These are phyloP conservation scores for Xenopus laevis DNA, from an alignment of 2,113 vertebrate genomes.

Conservation along the genomic window DNA sequence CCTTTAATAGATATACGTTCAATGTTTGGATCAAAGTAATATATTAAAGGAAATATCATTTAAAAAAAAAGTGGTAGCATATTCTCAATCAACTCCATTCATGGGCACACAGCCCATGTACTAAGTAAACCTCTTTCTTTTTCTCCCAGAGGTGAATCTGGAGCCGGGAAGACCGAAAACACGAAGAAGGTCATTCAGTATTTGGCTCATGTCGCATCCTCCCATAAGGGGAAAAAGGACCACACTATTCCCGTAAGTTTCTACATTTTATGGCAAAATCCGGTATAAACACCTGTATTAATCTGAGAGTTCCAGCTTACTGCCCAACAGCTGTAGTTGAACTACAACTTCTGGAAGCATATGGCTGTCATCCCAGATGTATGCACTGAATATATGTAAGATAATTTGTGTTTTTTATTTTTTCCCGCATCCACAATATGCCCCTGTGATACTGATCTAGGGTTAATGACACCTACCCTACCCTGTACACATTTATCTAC, in stretches of 20 bases:
- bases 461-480: too few relatives aligned
- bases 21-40: too few relatives aligned
- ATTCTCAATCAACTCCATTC: too few relatives aligned
- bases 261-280: not conserved
- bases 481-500: too few relatives aligned
- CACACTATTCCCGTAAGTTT: constrained; percentile 93
- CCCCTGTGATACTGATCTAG: too few relatives aligned
- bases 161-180: constrained; percentile 97
- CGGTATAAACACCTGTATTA: too few relatives aligned
- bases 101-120: too few relatives aligned
- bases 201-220: constrained; percentile 95
- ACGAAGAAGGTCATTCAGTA: constrained; percentile 99
- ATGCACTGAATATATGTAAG: not conserved
- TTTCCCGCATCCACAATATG: too few relatives aligned
- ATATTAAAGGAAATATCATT: too few relatives aligned
- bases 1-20: too few relatives aligned
- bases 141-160: constrained; percentile 88
- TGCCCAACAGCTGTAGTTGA: not conserved
- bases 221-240: constrained; percentile 96
- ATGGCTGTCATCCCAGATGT: not conserved
- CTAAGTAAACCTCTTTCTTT: not conserved
- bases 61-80: too few relatives aligned
- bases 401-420: too few relatives aligned
- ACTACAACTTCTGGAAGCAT: not conserved
- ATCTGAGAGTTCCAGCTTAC: not conserved